Conservation (phyloP, 2,888 invertebrate species). For the Acleris cristana region DNA sequence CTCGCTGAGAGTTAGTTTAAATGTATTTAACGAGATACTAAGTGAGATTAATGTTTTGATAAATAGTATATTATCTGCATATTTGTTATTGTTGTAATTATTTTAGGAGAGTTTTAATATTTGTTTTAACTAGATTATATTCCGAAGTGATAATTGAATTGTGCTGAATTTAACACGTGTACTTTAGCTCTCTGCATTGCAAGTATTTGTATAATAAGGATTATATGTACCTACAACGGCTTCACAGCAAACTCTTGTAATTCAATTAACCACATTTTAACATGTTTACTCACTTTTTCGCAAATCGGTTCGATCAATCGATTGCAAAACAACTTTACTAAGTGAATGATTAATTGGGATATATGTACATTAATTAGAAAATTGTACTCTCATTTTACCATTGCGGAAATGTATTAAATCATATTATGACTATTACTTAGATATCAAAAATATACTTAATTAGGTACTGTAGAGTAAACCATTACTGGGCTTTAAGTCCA, state of each 20-base stretch:
- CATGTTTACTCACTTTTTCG: slow-evolving; percentile 28
- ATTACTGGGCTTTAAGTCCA: slow-evolving; percentile 51
- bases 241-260: slow-evolving; percentile 53
- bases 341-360: no score
- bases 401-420: slow-evolving; percentile 7
- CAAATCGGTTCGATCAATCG: slow-evolving; percentile 2
- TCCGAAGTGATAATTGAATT: slow-evolving; percentile 60
- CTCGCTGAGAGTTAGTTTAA: slow-evolving; percentile 63
- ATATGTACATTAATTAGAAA: no score
- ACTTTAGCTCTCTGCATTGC: slow-evolving; percentile 59
- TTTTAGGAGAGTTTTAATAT: slow-evolving; percentile 81
- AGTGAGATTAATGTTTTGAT: slow-evolving; percentile 82
- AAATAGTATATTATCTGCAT: slow-evolving; percentile 65
- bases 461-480: slow-evolving; percentile 15
- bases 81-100: slow-evolving; percentile 82
- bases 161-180: slow-evolving; percentile 56
- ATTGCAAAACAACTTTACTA: no score
- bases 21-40: slow-evolving; percentile 72
- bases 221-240: slow-evolving; percentile 53
- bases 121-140: slow-evolving; percentile 73
- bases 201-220: slow-evolving; percentile 48
- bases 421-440: slow-evolving; percentile 13
- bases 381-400: not conserved
- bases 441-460: slow-evolving; percentile 17
- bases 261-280: slow-evolving; percentile 45